Evolutionary conservation across 2,113 vertebrate species (phyloP).

Genomic region (Uria aalge): DNA sequence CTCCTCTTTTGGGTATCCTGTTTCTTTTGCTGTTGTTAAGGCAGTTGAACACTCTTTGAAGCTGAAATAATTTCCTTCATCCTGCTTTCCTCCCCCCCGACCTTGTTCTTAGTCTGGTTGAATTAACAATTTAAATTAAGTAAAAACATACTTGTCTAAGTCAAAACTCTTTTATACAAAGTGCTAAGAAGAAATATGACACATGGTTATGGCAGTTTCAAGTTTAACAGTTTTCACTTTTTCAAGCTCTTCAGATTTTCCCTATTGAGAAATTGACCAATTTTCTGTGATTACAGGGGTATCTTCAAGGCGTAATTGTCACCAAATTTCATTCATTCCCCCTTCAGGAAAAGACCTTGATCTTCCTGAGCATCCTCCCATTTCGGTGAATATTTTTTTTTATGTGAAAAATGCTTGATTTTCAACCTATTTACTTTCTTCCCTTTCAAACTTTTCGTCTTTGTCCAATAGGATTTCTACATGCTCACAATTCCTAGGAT

Average conservation of each 20-base stretch:
- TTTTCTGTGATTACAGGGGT: background rate
- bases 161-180: background rate
- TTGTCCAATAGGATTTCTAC: slow-evolving; percentile 1
- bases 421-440: background rate
- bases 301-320: background rate
- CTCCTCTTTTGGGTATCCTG: background rate
- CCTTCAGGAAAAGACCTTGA: background rate
- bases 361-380: background rate
- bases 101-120: background rate
- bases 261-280: background rate
- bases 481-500: slow-evolving; percentile 13
- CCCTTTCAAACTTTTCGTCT: background rate
- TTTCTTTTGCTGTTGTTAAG: background rate
- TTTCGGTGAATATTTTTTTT: background rate
- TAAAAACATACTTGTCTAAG: background rate
- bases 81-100: background rate
- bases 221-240: background rate
- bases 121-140: slow-evolving; percentile 36
- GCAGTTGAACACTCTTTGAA: background rate
- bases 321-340: background rate
- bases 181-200: background rate
- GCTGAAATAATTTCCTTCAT: slow-evolving; percentile 24
- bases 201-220: background rate
- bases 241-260: background rate
- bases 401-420: background rate